Evolutionary conservation across 1,140 invertebrate genomes (phyloP).

Genomic region (Procambarus virginalis): DNA sequence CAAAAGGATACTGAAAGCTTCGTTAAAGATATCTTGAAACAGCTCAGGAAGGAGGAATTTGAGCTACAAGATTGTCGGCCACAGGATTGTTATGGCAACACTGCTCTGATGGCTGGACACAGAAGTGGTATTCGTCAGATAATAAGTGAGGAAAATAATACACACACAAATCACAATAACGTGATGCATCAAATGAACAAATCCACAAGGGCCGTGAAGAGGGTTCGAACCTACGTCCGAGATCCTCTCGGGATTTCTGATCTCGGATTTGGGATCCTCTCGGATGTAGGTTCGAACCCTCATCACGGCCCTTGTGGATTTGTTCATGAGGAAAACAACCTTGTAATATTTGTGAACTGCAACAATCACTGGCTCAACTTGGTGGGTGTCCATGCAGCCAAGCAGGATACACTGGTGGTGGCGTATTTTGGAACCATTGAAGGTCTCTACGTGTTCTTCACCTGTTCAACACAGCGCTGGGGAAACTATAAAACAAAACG

Average conservation of each 20-base stretch:
- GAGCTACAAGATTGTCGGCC: slow-evolving; percentile 6
- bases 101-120: slow-evolving; percentile 8
- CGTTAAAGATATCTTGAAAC: slow-evolving; percentile 1
- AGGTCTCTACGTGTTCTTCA: slow-evolving; percentile 4
- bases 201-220: too few relatives aligned
- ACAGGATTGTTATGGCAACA: not conserved
- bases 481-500: not conserved
- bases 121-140: slow-evolving; percentile 3
- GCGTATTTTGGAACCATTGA: not conserved
- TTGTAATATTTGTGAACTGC: not conserved
- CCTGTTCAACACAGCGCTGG: slow-evolving; percentile 6
- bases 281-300: too few relatives aligned
- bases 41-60: not conserved
- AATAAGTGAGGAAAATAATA: slow-evolving; percentile 2
- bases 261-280: too few relatives aligned
- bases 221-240: too few relatives aligned
- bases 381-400: too few relatives aligned
- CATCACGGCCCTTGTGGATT: too few relatives aligned
- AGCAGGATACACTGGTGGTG: too few relatives aligned
- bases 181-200: too few relatives aligned
- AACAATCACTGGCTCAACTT: too few relatives aligned
- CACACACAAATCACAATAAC: too few relatives aligned
- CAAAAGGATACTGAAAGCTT: slow-evolving; percentile 13
- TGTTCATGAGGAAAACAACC: not conserved
- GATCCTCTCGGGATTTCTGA: too few relatives aligned